Base-by-base conservation (phyloP, 2,797 vertebrate genomes). In the Peromyscus melanophrys region DNA sequence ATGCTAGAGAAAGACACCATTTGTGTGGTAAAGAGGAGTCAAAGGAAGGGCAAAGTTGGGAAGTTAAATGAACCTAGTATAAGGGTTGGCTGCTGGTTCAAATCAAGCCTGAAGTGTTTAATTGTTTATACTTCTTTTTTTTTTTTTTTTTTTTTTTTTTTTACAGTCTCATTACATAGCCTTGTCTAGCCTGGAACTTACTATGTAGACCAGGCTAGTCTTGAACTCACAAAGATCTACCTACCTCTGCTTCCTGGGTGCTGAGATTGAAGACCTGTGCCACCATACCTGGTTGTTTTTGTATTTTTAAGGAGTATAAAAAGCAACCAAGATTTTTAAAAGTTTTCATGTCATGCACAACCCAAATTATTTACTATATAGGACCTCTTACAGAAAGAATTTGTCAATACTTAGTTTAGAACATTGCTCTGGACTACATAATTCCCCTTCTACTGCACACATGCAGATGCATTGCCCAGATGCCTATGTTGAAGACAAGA, bases 241-340 rank as follows among this genome's bases (percentile, higher is more conserved):
- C 29, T 84, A 46, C 40, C 29, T 46, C 27, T 84, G 59, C 29
- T 10, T 46, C 5, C 82, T 46, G 17, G 40, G 82, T 65, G 17
- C 82, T 84, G 59, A 40, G 59, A 34, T 84, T 84, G 40, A 34
- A 84, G 29, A 23, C 27, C 46, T 46, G 29, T 63, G 16, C 16
- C 61, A 84, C 40, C 59, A 46, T 65, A 65, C 27, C 82, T 84
- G 40, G 37, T 27, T 4, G 2, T n/a, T 23, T 69, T 85, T 89
- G 40, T 16, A 46, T 92, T 95, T 95, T 49, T 96, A 37, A 95
- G 89, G 80, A 21, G 27, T 94, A 4, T 86, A 52, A 69, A 86
- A 86, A 86, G 31, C 63, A 86, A 87, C 23, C 23, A 71, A 55
- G 29, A 49, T 52, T 57, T 71, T 87, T 57, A 11, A 12, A 88